phyloP scores from a whole-genome alignment of 2,113 vertebrate species.

The Stigmatopora nigra region DNA sequence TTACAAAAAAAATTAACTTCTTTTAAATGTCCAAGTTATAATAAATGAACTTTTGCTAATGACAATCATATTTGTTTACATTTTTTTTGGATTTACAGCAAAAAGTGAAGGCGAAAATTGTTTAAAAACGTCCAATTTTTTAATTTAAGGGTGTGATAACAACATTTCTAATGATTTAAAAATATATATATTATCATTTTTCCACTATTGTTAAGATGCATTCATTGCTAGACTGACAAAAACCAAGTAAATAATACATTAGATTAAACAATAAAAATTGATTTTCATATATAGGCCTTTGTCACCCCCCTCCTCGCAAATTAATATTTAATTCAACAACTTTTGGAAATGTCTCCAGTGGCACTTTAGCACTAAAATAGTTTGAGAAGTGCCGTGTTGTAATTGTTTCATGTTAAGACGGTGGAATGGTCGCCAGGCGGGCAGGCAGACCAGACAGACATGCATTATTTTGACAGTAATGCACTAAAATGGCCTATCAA shows the following conservation, averaged over 20 bases:
- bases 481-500: slow-evolving; percentile 72
- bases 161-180: neutral
- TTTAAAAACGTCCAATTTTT: neutral
- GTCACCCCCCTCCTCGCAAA: neutral
- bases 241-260: neutral
- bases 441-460: too few relatives aligned
- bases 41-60: too few relatives aligned
- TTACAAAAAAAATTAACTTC: too few relatives aligned
- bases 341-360: slow-evolving; percentile 20
- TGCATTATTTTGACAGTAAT: slow-evolving; percentile 78
- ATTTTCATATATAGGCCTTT: neutral
- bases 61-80: neutral
- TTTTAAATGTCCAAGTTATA: too few relatives aligned
- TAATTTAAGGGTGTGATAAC: neutral
- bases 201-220: neutral
- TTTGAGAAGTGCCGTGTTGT: slow-evolving; percentile 37
- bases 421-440: slow-evolving; percentile 48
- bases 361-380: slow-evolving; percentile 40
- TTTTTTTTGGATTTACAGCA: neutral
- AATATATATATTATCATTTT: neutral
- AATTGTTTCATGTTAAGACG: slow-evolving; percentile 59
- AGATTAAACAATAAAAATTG: neutral
- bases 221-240: neutral
- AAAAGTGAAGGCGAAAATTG: too few relatives aligned
- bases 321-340: slow-evolving; percentile 7